These are phyloP conservation scores for Vanessa tameamea DNA, from an alignment of 1,140 invertebrate species.

Conservation along the genomic window DNA sequence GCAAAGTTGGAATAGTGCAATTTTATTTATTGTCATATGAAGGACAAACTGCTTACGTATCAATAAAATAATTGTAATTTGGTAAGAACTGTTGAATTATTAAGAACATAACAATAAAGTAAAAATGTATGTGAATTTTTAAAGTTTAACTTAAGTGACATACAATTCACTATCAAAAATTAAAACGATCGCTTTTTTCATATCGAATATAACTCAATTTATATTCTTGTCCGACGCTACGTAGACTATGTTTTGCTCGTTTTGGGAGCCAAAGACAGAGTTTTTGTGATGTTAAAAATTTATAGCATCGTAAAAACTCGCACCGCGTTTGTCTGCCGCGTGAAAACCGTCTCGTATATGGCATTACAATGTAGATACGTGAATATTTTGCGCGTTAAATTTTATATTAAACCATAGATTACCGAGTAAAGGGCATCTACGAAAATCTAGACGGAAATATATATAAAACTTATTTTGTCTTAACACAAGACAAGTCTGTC, in stretches of 20 bases:
- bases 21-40: too few species aligned
- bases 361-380: conserved; percentile 62
- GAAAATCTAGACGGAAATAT: neutral
- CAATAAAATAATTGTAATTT: too few species aligned
- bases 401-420: conserved; percentile 49
- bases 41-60: too few species aligned
- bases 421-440: neutral
- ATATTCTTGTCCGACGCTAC: conserved; percentile 41
- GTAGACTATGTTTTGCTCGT: conserved; percentile 48
- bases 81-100: too few species aligned
- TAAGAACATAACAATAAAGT: too few species aligned
- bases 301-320: conserved; percentile 69
- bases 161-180: neutral
- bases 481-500: neutral
- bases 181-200: neutral
- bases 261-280: conserved; percentile 48
- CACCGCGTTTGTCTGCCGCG: conserved; percentile 55
- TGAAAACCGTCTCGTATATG: conserved; percentile 56
- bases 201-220: conserved; percentile 12
- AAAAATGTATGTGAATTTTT: neutral
- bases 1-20: too few species aligned
- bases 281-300: conserved; percentile 77
- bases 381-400: conserved; percentile 54
- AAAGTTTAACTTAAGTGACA: neutral
- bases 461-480: neutral